These are phyloP conservation scores for Copidosoma aretas DNA, from an alignment of 2,888 invertebrate genomes.

Conservation along the genomic window DNA sequence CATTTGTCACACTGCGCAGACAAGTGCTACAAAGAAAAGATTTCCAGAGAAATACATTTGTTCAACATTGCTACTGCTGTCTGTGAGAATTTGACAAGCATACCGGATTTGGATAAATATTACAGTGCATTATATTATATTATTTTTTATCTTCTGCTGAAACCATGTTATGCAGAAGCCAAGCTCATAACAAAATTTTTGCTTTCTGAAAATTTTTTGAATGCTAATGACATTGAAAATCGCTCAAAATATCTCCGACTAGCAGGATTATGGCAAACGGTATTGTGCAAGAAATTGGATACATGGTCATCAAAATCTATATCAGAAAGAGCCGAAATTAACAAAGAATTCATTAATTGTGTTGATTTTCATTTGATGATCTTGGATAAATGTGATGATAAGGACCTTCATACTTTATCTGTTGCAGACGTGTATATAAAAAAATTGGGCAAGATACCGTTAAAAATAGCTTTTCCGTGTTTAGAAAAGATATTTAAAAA, in stretches of 20 bases:
- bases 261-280: constrained; percentile 46
- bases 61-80: constrained; percentile 43
- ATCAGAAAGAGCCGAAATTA: background rate
- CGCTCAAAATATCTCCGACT: constrained; percentile 37
- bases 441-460: constrained; percentile 18
- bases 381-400: constrained; percentile 27
- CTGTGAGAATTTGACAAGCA: constrained; percentile 37
- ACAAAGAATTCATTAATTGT: constrained; percentile 12
- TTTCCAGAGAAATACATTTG: constrained; percentile 42
- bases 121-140: constrained; percentile 53
- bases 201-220: constrained; percentile 37
- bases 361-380: constrained; percentile 28
- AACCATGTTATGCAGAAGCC: constrained; percentile 48
- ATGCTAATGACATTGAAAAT: constrained; percentile 8
- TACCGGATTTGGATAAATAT: constrained; percentile 48
- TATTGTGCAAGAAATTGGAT: constrained; percentile 31
- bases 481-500: constrained; percentile 19
- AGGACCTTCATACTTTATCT: constrained; percentile 11
- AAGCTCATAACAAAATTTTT: constrained; percentile 45
- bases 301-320: constrained; percentile 7
- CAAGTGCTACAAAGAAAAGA: constrained; percentile 42
- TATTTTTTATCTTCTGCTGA: constrained; percentile 46
- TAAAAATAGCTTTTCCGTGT: constrained; percentile 11
- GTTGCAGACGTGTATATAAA: constrained; percentile 21
- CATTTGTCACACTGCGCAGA: constrained; percentile 48